Evolutionary conservation across 2,797 vertebrate species (phyloP).

Genomic region (Sebastolobus alascanus): DNA sequence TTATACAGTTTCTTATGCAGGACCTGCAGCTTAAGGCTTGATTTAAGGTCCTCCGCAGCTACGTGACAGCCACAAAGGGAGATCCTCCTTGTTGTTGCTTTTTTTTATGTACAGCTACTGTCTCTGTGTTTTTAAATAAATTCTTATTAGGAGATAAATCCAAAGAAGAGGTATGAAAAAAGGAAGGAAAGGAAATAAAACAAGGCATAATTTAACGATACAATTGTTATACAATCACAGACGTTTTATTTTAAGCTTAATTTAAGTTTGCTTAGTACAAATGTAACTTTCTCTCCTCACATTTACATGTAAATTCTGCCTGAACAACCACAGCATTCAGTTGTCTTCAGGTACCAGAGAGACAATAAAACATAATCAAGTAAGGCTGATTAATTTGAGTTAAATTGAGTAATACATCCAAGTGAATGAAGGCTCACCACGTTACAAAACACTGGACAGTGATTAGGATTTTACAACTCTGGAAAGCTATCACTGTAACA

Average conservation of each 20-base stretch:
- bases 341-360: not conserved
- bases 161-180: slow-evolving; percentile 5
- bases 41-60: slow-evolving; percentile 43
- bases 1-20: slow-evolving; percentile 50
- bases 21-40: slow-evolving; percentile 43
- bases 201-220: not conserved
- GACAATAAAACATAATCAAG: not conserved
- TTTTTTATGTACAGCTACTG: slow-evolving; percentile 14
- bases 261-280: slow-evolving; percentile 13
- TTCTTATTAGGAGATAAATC: slow-evolving; percentile 22
- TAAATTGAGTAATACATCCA: not conserved
- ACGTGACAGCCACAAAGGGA: slow-evolving; percentile 36
- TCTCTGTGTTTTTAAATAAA: slow-evolving; percentile 30
- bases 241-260: not conserved
- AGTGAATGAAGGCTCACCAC: not conserved
- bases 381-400: not conserved
- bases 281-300: not conserved
- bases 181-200: not conserved
- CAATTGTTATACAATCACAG: not conserved
- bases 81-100: slow-evolving; percentile 1
- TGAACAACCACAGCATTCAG: not conserved
- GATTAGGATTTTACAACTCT: not conserved
- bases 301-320: not conserved
- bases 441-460: not conserved
- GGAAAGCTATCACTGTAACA: not conserved